phyloP scores from a whole-genome alignment of 2,113 vertebrate species.

The Eira barbara region DNA sequence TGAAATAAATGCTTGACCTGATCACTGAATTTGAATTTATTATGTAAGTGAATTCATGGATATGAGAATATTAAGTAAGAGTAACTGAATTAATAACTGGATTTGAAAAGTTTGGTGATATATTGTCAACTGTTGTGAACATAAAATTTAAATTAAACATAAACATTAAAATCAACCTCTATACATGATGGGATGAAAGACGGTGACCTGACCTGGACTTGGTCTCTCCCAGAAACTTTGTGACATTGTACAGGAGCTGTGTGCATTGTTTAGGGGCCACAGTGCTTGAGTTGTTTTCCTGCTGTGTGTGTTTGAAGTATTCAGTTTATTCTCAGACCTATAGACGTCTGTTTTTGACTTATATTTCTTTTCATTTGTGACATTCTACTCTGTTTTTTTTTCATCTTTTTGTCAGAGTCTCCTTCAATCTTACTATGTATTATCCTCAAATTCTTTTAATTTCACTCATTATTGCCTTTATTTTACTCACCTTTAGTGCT shows the following conservation, averaged over 20 bases:
- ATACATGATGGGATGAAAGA: neutral
- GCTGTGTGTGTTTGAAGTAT: neutral
- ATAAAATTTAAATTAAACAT: neutral
- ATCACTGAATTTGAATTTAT: neutral
- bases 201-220: neutral
- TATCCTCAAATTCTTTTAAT: neutral
- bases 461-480: neutral
- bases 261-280: rapidly evolving
- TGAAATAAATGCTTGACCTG: neutral
- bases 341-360: neutral
- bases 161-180: neutral
- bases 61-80: neutral
- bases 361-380: neutral
- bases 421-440: neutral
- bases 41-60: neutral
- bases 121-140: neutral
- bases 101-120: neutral
- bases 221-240: neutral
- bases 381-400: neutral
- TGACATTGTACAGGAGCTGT: no score
- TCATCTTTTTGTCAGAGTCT: neutral
- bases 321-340: neutral
- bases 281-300: neutral
- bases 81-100: neutral
- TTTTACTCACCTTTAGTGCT: neutral